Evolutionary conservation across 2,888 invertebrate genomes (phyloP).

Genomic region (Sussaba pulchella): DNA sequence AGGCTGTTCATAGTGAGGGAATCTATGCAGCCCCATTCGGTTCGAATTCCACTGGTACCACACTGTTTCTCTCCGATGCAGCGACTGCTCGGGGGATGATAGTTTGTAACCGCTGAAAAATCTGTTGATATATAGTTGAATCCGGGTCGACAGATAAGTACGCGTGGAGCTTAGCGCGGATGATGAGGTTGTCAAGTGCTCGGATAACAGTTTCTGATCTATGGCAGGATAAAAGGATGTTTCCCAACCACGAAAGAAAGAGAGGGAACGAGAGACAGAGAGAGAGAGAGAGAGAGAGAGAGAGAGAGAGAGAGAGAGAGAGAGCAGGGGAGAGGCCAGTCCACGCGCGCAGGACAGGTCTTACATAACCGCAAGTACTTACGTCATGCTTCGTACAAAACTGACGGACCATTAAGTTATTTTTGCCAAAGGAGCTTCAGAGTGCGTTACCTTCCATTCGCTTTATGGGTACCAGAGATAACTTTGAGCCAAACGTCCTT

Average conservation of each 20-base stretch:
- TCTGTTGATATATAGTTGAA: slow-evolving; percentile 47
- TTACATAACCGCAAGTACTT: slow-evolving; percentile 26
- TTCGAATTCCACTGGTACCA: slow-evolving; percentile 21
- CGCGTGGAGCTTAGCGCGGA: not conserved
- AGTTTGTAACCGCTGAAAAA: slow-evolving; percentile 48
- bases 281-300: not conserved
- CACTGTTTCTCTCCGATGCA: not conserved
- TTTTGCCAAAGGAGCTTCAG: slow-evolving; percentile 28
- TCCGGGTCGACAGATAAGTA: slow-evolving; percentile 7
- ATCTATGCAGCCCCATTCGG: not conserved
- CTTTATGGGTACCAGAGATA: slow-evolving; percentile 26
- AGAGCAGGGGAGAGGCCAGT: no score
- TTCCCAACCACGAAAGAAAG: not conserved
- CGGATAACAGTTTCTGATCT: slow-evolving; percentile 45
- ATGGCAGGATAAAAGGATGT: slow-evolving; percentile 27
- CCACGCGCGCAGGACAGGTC: slow-evolving; percentile 10
- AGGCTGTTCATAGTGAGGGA: slow-evolving; percentile 15
- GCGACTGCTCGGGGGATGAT: slow-evolving; percentile 38
- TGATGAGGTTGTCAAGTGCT: slow-evolving; percentile 12
- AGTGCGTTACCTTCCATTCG: not conserved
- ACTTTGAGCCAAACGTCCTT: not conserved
- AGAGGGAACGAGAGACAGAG: slow-evolving; percentile 9
- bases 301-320: slow-evolving; percentile 9
- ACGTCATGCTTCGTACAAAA: slow-evolving; percentile 2
- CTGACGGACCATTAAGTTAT: slow-evolving; percentile 1